phyloP scores from a whole-genome alignment of 2,113 vertebrate genomes.

The Nibea coibor region DNA sequence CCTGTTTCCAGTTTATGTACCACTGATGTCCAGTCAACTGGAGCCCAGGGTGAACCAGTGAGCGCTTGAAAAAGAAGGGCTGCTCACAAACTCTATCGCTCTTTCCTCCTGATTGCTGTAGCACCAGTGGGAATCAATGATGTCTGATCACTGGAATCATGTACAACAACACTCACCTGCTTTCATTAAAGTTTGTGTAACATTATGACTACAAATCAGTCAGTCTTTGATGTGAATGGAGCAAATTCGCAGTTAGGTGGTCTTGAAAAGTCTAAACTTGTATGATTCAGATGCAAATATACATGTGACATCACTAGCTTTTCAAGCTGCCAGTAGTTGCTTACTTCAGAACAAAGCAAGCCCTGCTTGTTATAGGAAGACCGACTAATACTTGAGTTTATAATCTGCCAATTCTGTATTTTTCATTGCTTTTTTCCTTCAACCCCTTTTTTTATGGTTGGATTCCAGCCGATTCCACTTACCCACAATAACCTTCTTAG shows the following conservation, averaged over 20 bases:
- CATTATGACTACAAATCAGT: conserved; percentile 46
- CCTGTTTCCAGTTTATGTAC: conserved; percentile 43
- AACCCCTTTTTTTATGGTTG: not conserved
- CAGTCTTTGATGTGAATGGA: conserved; percentile 6
- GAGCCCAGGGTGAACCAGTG: conserved; percentile 16
- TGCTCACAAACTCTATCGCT: conserved; percentile 18
- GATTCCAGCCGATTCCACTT: conserved; percentile 1
- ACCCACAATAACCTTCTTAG: not conserved
- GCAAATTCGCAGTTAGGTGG: conserved; percentile 50
- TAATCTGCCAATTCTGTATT: conserved; percentile 17
- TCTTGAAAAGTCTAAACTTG: conserved; percentile 53
- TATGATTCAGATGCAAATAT: conserved; percentile 66
- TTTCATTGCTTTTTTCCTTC: not conserved
- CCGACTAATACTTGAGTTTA: conserved; percentile 32
- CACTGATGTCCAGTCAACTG: conserved; percentile 43
- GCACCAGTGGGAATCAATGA: conserved; percentile 16
- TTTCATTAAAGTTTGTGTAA: conserved; percentile 12
- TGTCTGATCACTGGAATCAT: not conserved
- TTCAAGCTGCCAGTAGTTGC: conserved; percentile 48
- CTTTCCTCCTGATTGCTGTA: conserved; percentile 37
- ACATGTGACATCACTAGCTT: conserved; percentile 41
- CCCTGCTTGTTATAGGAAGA: conserved; percentile 2
- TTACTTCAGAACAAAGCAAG: conserved; percentile 27
- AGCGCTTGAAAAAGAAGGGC: conserved; percentile 10
- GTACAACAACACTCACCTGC: not conserved